Conservation (phyloP, 2,797 vertebrate species). For the Channallabes apus region DNA sequence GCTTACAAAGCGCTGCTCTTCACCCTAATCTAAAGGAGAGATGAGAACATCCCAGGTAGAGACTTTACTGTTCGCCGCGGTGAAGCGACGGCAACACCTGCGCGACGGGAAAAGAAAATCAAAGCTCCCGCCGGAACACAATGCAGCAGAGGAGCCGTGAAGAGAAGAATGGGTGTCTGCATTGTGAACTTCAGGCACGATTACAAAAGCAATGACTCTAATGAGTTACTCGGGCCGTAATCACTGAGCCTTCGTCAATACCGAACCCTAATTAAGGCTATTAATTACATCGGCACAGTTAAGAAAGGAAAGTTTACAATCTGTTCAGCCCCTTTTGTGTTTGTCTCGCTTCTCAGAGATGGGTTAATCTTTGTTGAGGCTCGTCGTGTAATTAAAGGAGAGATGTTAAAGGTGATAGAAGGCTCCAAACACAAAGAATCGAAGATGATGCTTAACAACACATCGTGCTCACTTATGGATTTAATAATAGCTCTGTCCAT, state of each 20-base stretch:
- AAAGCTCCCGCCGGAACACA: conserved; percentile 25
- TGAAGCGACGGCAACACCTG: conserved; percentile 42
- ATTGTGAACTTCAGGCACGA: conserved; percentile 44
- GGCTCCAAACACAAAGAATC: not conserved
- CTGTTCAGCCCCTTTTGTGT: not conserved
- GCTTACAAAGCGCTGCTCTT: conserved; percentile 38
- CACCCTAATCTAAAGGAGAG: conserved; percentile 35
- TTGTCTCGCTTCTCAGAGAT: conserved; percentile 18
- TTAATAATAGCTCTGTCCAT: not conserved
- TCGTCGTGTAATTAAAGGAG: conserved; percentile 7
- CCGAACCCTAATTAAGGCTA: conserved; percentile 44
- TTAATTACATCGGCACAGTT: conserved; percentile 51
- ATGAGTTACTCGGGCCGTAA: conserved; percentile 45
- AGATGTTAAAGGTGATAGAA: conserved; percentile 10
- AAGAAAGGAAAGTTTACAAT: conserved; percentile 20
- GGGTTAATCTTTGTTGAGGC: conserved; percentile 1
- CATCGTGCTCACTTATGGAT: not conserved
- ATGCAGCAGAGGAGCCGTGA: conserved; percentile 16
- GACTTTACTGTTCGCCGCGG: conserved; percentile 26
- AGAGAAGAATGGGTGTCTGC: not conserved
- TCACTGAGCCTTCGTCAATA: conserved; percentile 35
- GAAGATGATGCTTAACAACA: not conserved
- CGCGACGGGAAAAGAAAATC: conserved; percentile 25
- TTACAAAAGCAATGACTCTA: conserved; percentile 42
- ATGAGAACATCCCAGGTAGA: conserved; percentile 38